Evolutionary conservation across 92 coral and sea anemone genomes (phyloP).

Genomic region (Epizoanthus ramosus): DNA sequence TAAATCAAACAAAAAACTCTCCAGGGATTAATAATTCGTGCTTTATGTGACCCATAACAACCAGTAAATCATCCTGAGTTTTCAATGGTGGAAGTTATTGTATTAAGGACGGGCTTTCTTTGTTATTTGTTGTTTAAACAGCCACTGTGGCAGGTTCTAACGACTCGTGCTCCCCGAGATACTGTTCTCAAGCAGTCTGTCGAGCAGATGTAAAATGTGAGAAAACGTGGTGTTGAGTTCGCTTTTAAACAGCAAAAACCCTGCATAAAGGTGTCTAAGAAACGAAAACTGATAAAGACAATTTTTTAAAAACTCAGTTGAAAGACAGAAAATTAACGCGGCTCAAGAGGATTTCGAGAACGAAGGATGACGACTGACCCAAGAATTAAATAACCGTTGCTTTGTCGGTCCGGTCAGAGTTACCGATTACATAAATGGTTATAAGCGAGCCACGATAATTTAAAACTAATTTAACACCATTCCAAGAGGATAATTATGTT

Average conservation of each 20-base stretch:
- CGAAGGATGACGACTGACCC: too few relatives aligned
- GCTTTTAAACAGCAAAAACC: not conserved
- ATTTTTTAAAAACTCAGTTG: too few relatives aligned
- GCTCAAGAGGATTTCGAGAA: too few relatives aligned
- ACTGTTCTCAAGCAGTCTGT: not conserved
- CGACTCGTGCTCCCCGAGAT: not conserved
- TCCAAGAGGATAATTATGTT: conserved; percentile 34
- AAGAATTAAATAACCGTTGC: too few relatives aligned
- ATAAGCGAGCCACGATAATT: not conserved
- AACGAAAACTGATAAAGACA: too few relatives aligned
- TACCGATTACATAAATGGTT: not conserved
- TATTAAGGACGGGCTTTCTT: conserved; percentile 2
- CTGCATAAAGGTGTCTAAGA: not conserved
- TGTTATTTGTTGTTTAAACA: conserved; percentile 10
- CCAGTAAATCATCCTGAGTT: conserved; percentile 15
- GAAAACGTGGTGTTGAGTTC: not conserved
- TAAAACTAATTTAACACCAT: not conserved
- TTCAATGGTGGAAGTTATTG: conserved; percentile 21
- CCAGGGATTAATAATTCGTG: conserved; percentile 2
- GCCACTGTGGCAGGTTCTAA: conserved; percentile 1
- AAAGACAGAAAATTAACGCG: too few relatives aligned
- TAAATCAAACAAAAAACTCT: not conserved
- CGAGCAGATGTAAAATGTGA: conserved; percentile 16
- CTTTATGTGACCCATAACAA: conserved; percentile 20
- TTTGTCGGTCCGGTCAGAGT: not conserved